Conservation (phyloP, 2,797 vertebrate species). For the Erethizon dorsatum region DNA sequence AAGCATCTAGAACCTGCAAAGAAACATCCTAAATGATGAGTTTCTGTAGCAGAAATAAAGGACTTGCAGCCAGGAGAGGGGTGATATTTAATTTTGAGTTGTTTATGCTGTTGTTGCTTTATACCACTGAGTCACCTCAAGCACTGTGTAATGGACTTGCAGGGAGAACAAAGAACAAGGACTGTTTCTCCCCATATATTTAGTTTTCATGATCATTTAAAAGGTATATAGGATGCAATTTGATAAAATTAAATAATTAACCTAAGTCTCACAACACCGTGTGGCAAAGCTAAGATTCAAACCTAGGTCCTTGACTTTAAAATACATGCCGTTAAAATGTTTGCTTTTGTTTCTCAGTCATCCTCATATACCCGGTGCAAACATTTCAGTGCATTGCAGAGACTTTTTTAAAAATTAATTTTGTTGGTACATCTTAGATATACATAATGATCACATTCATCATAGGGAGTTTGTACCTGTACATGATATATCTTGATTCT, state of each 20-base stretch:
- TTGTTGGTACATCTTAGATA: background rate
- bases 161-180: background rate
- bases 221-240: background rate
- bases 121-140: background rate
- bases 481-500: background rate
- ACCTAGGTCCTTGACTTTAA: background rate
- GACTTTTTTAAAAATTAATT: background rate
- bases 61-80: background rate
- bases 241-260: background rate
- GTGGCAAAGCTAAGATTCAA: background rate
- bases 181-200: background rate
- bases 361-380: rapidly evolving
- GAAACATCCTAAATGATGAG: background rate
- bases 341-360: background rate
- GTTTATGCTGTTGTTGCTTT: background rate
- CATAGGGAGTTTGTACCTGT: background rate
- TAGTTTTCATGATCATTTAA: background rate
- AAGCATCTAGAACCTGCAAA: background rate
- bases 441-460: background rate
- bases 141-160: background rate
- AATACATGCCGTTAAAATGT: background rate
- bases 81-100: background rate
- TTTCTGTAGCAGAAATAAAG: background rate
- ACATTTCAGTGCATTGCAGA: background rate
- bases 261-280: background rate